phyloP scores from a whole-genome alignment of 2,113 vertebrate species.

The Piprites chloris region DNA sequence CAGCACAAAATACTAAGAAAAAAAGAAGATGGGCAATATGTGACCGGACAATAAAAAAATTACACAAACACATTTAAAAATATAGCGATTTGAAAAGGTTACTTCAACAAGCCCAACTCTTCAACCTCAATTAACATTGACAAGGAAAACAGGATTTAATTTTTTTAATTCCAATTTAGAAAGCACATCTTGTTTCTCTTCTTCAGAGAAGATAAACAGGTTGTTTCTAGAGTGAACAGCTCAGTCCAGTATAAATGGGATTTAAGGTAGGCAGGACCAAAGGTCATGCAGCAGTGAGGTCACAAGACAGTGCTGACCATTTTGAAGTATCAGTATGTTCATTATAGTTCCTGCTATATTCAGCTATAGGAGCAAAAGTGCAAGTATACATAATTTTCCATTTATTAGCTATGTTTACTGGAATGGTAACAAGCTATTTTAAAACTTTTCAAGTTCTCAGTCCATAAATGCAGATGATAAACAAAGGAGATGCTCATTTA shows the following conservation, averaged over 20 bases:
- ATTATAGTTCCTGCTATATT: background rate
- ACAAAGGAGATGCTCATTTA: background rate
- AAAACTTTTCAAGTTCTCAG: background rate
- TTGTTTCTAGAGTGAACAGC: background rate
- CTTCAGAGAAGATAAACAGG: background rate
- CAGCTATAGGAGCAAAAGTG: background rate
- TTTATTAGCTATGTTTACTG: background rate
- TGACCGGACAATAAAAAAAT: background rate
- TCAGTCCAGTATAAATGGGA: background rate
- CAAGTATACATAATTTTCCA: background rate
- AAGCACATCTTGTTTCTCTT: background rate
- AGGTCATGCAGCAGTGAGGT: background rate
- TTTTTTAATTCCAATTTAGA: background rate
- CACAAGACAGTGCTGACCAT: background rate
- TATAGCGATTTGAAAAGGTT: background rate
- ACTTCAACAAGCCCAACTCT: background rate
- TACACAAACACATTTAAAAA: background rate
- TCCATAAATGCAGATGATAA: background rate
- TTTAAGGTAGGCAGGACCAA: background rate
- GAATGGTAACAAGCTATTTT: background rate
- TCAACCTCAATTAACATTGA: background rate
- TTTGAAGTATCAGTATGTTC: background rate
- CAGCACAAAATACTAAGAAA: background rate
- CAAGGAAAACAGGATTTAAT: background rate
- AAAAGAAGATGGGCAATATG: background rate